A percentile compares a stretch with the other conserved stretches of the same genome.
phyloP scores from a whole-genome alignment of 1,140 invertebrate species.

The Drepana arcuata region DNA sequence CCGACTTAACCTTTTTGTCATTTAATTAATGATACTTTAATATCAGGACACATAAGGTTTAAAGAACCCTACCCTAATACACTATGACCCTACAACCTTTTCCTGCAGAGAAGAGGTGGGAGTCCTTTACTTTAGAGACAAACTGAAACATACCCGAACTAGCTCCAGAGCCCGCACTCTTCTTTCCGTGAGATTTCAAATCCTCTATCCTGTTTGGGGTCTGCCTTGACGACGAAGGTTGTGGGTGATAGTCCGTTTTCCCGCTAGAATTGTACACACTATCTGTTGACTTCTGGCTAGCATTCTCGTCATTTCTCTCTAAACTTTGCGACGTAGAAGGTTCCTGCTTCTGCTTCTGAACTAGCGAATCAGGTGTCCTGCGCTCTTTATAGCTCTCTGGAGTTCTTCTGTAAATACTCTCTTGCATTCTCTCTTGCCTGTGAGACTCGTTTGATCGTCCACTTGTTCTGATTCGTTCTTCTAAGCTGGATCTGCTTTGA shows the following conservation, averaged over 20 bases:
- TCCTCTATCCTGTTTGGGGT: conserved; percentile 65
- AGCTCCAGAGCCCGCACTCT: conserved; percentile 54
- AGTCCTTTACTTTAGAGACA: too few relatives aligned
- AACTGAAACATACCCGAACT: conserved; percentile 54
- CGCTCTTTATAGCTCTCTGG: conserved; percentile 42
- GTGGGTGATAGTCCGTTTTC: conserved; percentile 53
- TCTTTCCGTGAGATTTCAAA: conserved; percentile 53
- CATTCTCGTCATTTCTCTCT: conserved; percentile 57
- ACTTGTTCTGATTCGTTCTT: conserved; percentile 56
- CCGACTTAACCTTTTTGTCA: too few relatives aligned
- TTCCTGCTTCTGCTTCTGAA: conserved; percentile 45
- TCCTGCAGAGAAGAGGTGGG: too few relatives aligned
- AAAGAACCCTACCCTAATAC: too few relatives aligned
- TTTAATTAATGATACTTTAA: too few relatives aligned
- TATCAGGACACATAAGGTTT: too few relatives aligned
- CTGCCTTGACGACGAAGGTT: conserved; percentile 55
- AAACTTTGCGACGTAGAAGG: conserved; percentile 26
- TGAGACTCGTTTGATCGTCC: conserved; percentile 52
- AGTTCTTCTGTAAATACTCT: conserved; percentile 40
- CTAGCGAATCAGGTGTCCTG: conserved; percentile 49
- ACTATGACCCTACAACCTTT: too few relatives aligned
- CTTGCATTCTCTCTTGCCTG: conserved; percentile 36
- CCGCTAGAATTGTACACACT: conserved; percentile 57
- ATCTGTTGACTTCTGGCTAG: conserved; percentile 60
- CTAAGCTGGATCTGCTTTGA: conserved; percentile 59